Evolutionary conservation across 2,888 invertebrate genomes (phyloP).

Genomic region (Chymomyza amoena): DNA sequence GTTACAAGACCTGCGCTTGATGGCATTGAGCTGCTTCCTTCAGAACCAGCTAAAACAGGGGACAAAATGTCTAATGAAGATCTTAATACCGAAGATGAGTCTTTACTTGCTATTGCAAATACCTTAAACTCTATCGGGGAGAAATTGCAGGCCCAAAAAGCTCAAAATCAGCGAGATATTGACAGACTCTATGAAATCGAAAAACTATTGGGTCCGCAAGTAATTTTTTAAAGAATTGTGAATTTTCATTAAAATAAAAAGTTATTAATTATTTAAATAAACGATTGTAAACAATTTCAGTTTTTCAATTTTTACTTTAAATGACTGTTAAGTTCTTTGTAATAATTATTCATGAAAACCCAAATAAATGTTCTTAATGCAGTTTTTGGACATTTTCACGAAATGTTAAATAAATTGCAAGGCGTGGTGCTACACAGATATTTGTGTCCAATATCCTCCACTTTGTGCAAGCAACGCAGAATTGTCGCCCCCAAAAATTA

Average conservation of each 20-base stretch:
- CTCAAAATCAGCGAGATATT: slow-evolving; percentile 56
- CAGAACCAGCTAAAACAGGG: background rate
- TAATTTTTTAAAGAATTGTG: background rate
- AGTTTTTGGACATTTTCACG: slow-evolving; percentile 36
- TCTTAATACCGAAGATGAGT: slow-evolving; percentile 46
- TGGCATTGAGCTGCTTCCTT: background rate
- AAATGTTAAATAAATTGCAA: slow-evolving; percentile 44
- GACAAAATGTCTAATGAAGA: background rate
- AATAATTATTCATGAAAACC: slow-evolving; percentile 23
- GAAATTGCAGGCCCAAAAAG: slow-evolving; percentile 49
- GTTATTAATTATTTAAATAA: background rate
- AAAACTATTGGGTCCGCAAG: slow-evolving; percentile 46
- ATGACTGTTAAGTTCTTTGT: background rate
- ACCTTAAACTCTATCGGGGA: slow-evolving; percentile 57
- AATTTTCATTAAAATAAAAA: background rate
- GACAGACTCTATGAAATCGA: slow-evolving; percentile 61
- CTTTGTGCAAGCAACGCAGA: slow-evolving; percentile 39
- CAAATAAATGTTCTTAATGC: slow-evolving; percentile 43
- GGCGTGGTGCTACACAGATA: slow-evolving; percentile 16
- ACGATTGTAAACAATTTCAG: background rate
- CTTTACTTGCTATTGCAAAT: slow-evolving; percentile 59
- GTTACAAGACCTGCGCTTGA: too few relatives aligned
- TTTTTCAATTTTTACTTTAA: background rate
- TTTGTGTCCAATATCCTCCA: background rate
- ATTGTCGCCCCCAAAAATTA: slow-evolving; percentile 37